Percentiles rank a stretch among this genome's conserved stretches.
phyloP scores from a whole-genome alignment of 2,888 invertebrate genomes.

The Thera obeliscata region DNA sequence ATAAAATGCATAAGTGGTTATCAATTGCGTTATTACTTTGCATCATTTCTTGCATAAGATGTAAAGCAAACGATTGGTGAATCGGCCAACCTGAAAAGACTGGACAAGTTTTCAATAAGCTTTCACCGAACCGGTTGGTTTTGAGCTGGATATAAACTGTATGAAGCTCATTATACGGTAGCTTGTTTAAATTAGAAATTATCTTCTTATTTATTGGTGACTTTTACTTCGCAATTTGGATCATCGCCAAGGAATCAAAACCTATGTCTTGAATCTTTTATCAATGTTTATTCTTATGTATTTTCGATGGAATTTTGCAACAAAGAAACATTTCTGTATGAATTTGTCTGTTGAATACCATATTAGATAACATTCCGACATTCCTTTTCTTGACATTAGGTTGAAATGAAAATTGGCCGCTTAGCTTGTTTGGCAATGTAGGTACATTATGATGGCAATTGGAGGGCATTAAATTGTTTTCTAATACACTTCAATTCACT shows the following conservation, averaged over 20 bases:
- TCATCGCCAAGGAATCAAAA: neutral
- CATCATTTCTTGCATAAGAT: conserved; percentile 43
- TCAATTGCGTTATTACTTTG: conserved; percentile 38
- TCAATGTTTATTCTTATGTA: neutral
- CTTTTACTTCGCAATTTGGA: neutral
- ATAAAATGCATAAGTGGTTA: conserved; percentile 16
- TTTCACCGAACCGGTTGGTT: conserved; percentile 50
- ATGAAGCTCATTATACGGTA: conserved; percentile 41
- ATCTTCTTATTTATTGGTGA: conserved; percentile 20
- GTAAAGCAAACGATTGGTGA: conserved; percentile 47
- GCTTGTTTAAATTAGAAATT: conserved; percentile 26
- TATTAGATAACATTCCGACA: neutral
- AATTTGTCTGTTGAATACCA: neutral
- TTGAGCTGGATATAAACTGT: conserved; percentile 41
- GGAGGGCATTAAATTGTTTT: neutral
- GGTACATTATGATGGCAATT: too few relatives aligned
- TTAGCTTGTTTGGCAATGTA: too few relatives aligned
- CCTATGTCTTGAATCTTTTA: neutral
- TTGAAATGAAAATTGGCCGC: too few relatives aligned
- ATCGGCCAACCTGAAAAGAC: conserved; percentile 46
- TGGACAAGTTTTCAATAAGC: conserved; percentile 48
- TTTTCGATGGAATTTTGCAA: neutral
- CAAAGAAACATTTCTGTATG: neutral
- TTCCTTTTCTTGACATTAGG: neutral
- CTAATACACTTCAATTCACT: neutral